phyloP scores from a whole-genome alignment of 2,888 invertebrate genomes.

The Malacosoma neustria region DNA sequence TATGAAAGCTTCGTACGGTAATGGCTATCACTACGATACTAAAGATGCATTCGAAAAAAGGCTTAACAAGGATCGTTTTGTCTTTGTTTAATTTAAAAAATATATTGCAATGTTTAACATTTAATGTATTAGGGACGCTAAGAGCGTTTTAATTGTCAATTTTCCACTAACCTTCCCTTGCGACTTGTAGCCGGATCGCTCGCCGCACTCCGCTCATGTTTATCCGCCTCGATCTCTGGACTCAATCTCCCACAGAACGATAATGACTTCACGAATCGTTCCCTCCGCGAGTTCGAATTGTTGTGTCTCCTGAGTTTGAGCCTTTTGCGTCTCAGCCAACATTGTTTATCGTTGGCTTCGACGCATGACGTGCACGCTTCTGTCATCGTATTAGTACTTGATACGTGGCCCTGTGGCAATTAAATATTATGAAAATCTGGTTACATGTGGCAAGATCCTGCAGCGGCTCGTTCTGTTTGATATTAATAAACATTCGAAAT shows the following conservation, averaged over 20 bases:
- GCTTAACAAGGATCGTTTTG: too few species aligned
- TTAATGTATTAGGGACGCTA: too few species aligned
- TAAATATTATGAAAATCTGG: background rate
- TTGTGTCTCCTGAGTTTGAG: slow-evolving; percentile 46
- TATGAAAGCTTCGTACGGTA: too few species aligned
- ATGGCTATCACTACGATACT: too few species aligned
- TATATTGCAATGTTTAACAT: too few species aligned
- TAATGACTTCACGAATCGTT: slow-evolving; percentile 81
- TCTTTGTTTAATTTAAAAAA: too few species aligned
- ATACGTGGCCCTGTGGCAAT: slow-evolving; percentile 54
- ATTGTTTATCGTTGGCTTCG: slow-evolving; percentile 62
- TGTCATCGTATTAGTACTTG: slow-evolving; percentile 70
- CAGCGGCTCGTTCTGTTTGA: background rate
- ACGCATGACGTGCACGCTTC: slow-evolving; percentile 69
- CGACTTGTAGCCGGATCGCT: slow-evolving; percentile 78
- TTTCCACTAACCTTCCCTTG: slow-evolving; percentile 57
- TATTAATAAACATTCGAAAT: background rate
- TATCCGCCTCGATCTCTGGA: slow-evolving; percentile 73
- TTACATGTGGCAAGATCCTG: background rate
- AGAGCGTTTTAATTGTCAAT: too few species aligned
- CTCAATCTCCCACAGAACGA: slow-evolving; percentile 81
- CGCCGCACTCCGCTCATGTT: slow-evolving; percentile 73
- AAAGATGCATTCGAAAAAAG: too few species aligned
- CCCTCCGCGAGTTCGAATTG: slow-evolving; percentile 36
- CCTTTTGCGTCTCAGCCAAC: slow-evolving; percentile 57